Conservation (phyloP, 2,797 vertebrate species). For the Hafferia zeledoni region DNA sequence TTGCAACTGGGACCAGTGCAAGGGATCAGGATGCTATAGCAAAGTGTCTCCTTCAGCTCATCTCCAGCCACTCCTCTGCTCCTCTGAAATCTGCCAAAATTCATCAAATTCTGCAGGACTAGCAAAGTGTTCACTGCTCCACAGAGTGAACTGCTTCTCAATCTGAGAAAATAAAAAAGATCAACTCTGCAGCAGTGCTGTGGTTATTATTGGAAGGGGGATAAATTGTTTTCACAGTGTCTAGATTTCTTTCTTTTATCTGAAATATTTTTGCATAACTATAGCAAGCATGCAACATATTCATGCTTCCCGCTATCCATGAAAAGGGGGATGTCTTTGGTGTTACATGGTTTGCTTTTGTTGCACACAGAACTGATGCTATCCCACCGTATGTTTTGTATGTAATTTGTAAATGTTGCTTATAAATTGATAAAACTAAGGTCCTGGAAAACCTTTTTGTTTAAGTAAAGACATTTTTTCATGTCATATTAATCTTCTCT, state of each 20-base stretch:
- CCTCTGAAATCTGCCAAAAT: background rate
- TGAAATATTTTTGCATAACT: background rate
- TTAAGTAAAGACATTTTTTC: slow-evolving; percentile 70
- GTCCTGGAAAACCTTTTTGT: slow-evolving; percentile 60
- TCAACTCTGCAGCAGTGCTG: background rate
- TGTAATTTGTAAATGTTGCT: slow-evolving; percentile 53
- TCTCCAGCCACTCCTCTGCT: background rate
- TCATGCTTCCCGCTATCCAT: background rate
- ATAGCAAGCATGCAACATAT: background rate
- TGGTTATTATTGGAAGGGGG: background rate
- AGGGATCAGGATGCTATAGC: background rate
- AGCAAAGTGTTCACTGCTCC: background rate
- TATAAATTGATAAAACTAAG: slow-evolving; percentile 57
- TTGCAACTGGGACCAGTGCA: background rate
- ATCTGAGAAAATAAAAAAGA: background rate
- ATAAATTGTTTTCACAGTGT: background rate
- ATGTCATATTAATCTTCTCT: slow-evolving; percentile 63
- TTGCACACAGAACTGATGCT: slow-evolving; percentile 3
- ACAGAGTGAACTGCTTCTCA: background rate
- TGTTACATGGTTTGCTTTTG: slow-evolving; percentile 19
- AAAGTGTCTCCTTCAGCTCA: slow-evolving; percentile 13
- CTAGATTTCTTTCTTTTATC: background rate
- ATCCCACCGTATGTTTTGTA: background rate
- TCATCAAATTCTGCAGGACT: background rate
- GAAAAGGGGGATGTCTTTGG: background rate